Conservation (phyloP, 2,113 vertebrate genomes). For the Phaetusa simplex region DNA sequence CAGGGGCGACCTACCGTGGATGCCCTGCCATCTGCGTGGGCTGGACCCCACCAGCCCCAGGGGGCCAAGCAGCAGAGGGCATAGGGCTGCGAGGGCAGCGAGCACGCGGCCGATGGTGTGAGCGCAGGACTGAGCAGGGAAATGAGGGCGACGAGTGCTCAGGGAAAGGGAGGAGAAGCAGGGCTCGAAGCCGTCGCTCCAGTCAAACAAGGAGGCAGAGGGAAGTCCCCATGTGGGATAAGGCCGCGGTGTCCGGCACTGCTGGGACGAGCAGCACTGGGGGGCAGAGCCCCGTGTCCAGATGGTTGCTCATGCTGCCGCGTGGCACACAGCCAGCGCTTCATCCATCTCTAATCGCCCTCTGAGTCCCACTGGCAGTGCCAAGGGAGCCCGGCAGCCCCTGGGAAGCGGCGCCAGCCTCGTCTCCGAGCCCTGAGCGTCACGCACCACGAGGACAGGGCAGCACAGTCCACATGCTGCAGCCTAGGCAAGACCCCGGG, state of each 20-base stretch:
- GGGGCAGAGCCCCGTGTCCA: not conserved
- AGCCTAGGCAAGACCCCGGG: not conserved
- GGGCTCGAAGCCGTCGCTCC: not conserved
- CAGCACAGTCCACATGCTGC: not conserved
- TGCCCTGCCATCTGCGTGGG: fast-evolving
- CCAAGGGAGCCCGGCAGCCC: not conserved
- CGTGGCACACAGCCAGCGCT: not conserved
- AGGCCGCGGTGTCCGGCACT: fast-evolving
- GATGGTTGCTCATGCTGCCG: not conserved
- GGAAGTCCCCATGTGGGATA: not conserved
- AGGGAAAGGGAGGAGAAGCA: not conserved
- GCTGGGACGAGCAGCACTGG: fast-evolving
- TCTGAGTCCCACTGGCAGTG: not conserved
- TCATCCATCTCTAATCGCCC: fast-evolving
- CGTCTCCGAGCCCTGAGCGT: fast-evolving
- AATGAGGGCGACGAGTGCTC: not conserved
- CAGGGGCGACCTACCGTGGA: fast-evolving
- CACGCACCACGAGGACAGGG: not conserved
- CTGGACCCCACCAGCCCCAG: not conserved
- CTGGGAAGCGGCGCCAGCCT: not conserved
- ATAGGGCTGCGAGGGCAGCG: not conserved
- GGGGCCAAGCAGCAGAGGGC: not conserved
- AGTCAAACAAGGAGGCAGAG: not conserved
- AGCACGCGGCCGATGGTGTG: not conserved
- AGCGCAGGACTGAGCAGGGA: not conserved